A percentile compares a stretch with the other conserved stretches of the same genome.
Conservation (phyloP, 2,797 vertebrate species). For the Enteromius treurensis region DNA sequence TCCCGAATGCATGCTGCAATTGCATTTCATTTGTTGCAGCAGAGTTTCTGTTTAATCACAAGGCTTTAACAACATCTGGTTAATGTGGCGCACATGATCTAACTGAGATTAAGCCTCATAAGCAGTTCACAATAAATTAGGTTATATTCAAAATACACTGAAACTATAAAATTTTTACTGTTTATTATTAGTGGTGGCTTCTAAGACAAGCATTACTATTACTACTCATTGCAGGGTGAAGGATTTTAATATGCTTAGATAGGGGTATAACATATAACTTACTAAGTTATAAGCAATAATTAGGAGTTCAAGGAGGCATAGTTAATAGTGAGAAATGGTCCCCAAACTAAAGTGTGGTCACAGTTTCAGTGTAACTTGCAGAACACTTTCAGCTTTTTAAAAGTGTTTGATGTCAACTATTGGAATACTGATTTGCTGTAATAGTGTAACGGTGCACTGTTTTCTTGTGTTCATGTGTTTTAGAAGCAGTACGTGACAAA, state of each 20-base stretch:
- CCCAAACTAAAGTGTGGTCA: not conserved
- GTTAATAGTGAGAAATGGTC: not conserved
- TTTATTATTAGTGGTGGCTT: not conserved
- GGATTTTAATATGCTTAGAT: not conserved
- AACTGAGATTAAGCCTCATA: not conserved
- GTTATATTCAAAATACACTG: slow-evolving; percentile 8
- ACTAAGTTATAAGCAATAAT: not conserved
- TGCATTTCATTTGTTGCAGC: slow-evolving; percentile 20
- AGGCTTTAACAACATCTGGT: slow-evolving; percentile 26
- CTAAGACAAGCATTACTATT: not conserved
- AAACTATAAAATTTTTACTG: not conserved
- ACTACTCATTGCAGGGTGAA: not conserved
- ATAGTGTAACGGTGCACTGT: not conserved
- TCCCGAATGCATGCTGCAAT: slow-evolving; percentile 25
- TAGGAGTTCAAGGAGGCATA: not conserved
- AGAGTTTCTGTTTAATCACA: slow-evolving; percentile 12
- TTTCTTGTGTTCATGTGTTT: not conserved
- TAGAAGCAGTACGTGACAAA: not conserved
- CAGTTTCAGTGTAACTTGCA: not conserved
- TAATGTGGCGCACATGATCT: not conserved
- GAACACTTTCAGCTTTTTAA: not conserved
- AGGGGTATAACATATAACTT: too few species aligned
- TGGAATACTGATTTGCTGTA: not conserved
- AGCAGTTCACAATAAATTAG: not conserved
- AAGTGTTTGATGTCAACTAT: not conserved